These are phyloP conservation scores for Menidia menidia DNA, from an alignment of 2,797 vertebrate genomes.

Conservation along the genomic window DNA sequence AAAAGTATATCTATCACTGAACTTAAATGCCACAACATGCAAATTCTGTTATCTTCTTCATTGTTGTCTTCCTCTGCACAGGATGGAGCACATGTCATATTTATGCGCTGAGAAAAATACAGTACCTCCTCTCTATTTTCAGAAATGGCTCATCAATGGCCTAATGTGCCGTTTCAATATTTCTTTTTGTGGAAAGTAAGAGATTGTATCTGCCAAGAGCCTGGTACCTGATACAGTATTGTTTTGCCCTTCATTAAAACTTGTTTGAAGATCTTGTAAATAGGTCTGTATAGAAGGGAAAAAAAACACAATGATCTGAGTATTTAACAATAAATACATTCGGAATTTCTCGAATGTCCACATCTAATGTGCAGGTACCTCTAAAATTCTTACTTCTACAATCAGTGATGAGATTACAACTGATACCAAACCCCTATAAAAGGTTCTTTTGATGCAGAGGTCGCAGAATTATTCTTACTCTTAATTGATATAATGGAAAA, in stretches of 20 bases:
- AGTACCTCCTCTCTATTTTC: slow-evolving; percentile 4
- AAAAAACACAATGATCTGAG: background rate
- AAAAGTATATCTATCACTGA: slow-evolving; percentile 55
- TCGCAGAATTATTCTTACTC: too few species aligned
- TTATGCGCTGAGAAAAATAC: slow-evolving; percentile 40
- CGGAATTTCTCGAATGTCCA: too few species aligned
- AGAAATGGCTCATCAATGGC: slow-evolving; percentile 20
- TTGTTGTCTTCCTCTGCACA: slow-evolving; percentile 15
- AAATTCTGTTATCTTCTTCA: slow-evolving; percentile 47
- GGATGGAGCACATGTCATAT: slow-evolving; percentile 34
- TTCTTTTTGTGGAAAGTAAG: slow-evolving; percentile 22
- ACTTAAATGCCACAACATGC: slow-evolving; percentile 64
- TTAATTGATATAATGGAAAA: too few species aligned
- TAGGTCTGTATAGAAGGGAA: background rate
- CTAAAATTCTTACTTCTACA: too few species aligned
- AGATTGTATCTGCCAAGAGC: background rate
- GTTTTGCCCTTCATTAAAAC: slow-evolving; percentile 14
- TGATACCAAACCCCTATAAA: too few species aligned
- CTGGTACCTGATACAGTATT: background rate
- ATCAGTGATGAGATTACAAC: too few species aligned
- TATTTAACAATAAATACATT: too few species aligned
- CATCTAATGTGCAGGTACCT: too few species aligned
- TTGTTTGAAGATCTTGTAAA: slow-evolving; percentile 4
- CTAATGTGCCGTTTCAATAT: slow-evolving; percentile 25
- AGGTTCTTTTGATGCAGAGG: too few species aligned